Evolutionary conservation across 1,140 invertebrate species (phyloP), one percentile per base, ranked within the genome.

Genomic region (Musca vetustissima): DNA sequence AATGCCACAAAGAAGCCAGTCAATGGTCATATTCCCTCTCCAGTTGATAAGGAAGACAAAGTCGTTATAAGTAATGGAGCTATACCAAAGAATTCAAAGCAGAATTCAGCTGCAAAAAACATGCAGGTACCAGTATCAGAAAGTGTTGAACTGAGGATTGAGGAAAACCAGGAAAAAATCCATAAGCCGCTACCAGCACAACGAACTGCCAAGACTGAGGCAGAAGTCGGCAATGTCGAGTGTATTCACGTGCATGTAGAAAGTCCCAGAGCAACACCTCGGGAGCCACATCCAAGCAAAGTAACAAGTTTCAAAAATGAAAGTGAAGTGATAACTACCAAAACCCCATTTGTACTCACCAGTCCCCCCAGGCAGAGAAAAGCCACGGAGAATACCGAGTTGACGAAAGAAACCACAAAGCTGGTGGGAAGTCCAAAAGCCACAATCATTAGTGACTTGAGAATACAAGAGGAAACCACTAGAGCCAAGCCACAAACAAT

Each of bases 191-290:
- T 61, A 36, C 57, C 61, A 47, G 19, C 24, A 25, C 17, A 22
- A 49, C 64, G 24, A 11, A 19, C 57, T 32, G 32, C n/a, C 13
- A 52, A 61, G 15, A 66, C 22, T 19, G 43, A 66, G 24, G 4
- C 43, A n/a, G 66, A 70, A 65, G 66, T 70, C 9, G 69, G 69
- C 0, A 48, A 70, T 53, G 59, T 70, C 14, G 69, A 70, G 64
- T 68, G 66, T 13, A 70, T 70, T 47, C 69, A 70, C 11, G 48
- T 70, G 0, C 69, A 68, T 24, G 61, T 64, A 14, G 66, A 67
- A 21, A 70, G 22, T 53, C 66, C 66, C 17, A 48, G 49, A n/a
- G 36, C 66, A 17, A 50, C 66, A 28, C 32, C 59, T 8, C 57
- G 64, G 14, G 19, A 19, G 22, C 32, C 19, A 22, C 55, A 67